Evolutionary conservation across 2,797 vertebrate genomes (phyloP), one percentile per base, ranked within the genome.

Genomic region (Anas flavirostris): DNA sequence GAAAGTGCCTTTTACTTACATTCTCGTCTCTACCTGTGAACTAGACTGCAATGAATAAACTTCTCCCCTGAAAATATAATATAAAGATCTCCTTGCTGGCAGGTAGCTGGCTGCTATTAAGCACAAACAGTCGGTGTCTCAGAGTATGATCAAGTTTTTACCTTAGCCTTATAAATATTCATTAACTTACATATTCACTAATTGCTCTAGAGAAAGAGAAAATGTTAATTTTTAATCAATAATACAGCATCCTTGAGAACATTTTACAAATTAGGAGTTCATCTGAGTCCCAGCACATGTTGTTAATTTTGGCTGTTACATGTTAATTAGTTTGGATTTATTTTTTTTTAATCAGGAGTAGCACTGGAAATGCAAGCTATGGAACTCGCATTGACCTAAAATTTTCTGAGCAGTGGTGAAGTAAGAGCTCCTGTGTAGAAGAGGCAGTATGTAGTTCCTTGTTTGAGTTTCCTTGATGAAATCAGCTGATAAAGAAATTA

Each of bases 171-270:
- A 95, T 94, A 94, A 95, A 97, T 97, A 97, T 96, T 96, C 73
- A 96, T 96, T 96, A 87, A 79, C 85, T 86, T 91, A 82, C 84
- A 58, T 91, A 94, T 91, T 94, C 46, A 67, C 75, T 97, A 95
- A 97, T 94, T 95, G 79, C 78, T 93, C 56, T 81, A 66, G 64
- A 93, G 56, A 69, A 69, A 94, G 86, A 94, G 67, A 91, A 94
- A 82, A 89, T 93, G 76, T 80, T 96, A 91, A 94, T 97, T 95
- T 95, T 97, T 97, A 96, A 95, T 97, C 95, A 96, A 96, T 96
- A 97, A 64, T 81, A 91, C 78, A 86, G 53, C 86, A 95, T 73
- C 60, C 85, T 93, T 91, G 63, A 96, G 87, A 94, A 90, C 48
- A 91, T 97, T 97, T 91, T 96, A 90, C 91, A 96, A 92, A 80